Base-by-base conservation (phyloP, 2,888 invertebrate genomes). In the Lepetodrilus schrolli region DNA sequence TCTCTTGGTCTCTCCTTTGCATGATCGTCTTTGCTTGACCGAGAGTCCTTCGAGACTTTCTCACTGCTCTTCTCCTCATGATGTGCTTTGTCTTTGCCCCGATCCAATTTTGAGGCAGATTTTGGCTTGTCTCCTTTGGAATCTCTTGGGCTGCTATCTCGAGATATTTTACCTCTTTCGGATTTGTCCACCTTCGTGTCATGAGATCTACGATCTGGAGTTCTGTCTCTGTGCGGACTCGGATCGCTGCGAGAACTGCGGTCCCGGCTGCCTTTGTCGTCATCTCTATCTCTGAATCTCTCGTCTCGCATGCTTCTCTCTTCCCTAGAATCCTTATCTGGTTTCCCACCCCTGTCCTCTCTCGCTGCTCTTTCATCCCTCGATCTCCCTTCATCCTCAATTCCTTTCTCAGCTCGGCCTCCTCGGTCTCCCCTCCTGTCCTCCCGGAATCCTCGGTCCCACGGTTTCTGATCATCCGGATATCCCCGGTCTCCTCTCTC, bases 311-410 rank as follows among this genome's bases (percentile, higher is more conserved):
- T 38, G 10, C 17, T 65, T 43, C 50, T 73, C 26, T 58, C 69
- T 2, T 74, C 69, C 38, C 47, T 72, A 26, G 38, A 34, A 23
- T 66, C 77, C 20, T 58, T 69, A 10, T 74, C 77, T 10, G 51
- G 50, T 1, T 68, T 47, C 0, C 70, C 7, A 1, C 72, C 66
- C 72, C 74, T 49, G 66, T 47, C 48, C 36, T 47, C 37, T 66
- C 51, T 13, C 50, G 66, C 17, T 72, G 72, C 1, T 72, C 72
- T 36, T 69, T 51, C 30, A 72, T 23, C 34, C 50, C 38, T 66
- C 66, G 36, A 17, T 66, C 51, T 26, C 43, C 74, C 75, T 51
- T 73, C 74, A 34, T 78, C 80, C 17, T 73, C 74, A 38, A 72
- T 51, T 36, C 38, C 68, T 34, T 72, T 72, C 23, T 74, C 74